These are phyloP conservation scores for Chlorodrepanis virens DNA, from an alignment of 2,113 vertebrate species.

Conservation along the genomic window DNA sequence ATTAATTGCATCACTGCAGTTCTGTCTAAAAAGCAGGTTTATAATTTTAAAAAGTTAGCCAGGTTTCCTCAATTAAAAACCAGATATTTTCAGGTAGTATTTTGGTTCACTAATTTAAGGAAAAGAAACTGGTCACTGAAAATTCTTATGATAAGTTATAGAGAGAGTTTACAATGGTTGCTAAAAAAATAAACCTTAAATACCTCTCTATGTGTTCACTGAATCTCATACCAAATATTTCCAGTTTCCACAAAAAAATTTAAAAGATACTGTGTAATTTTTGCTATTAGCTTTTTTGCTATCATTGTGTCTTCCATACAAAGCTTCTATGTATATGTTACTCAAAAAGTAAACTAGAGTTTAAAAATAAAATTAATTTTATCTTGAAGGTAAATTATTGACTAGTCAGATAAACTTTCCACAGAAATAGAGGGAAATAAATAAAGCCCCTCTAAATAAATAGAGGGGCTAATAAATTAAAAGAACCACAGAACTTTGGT, in stretches of 20 bases:
- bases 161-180: neutral
- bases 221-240: neutral
- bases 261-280: neutral
- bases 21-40: neutral
- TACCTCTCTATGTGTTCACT: neutral
- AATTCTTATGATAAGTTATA: neutral
- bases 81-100: neutral
- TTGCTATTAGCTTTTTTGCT: neutral
- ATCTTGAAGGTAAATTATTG: neutral
- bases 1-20: neutral
- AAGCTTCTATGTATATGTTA: neutral
- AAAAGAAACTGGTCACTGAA: neutral
- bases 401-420: neutral
- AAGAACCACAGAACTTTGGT: neutral
- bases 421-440: neutral
- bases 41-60: neutral
- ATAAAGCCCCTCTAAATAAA: too few relatives aligned
- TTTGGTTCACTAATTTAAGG: neutral
- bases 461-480: neutral
- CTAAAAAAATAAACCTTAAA: neutral
- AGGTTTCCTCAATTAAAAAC: neutral
- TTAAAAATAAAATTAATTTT: neutral
- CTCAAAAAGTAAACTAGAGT: neutral
- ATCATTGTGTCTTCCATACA: neutral
- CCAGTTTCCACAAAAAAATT: neutral